Evolutionary conservation across 1,140 invertebrate genomes (phyloP).

Genomic region (Anastatus disparis): DNA sequence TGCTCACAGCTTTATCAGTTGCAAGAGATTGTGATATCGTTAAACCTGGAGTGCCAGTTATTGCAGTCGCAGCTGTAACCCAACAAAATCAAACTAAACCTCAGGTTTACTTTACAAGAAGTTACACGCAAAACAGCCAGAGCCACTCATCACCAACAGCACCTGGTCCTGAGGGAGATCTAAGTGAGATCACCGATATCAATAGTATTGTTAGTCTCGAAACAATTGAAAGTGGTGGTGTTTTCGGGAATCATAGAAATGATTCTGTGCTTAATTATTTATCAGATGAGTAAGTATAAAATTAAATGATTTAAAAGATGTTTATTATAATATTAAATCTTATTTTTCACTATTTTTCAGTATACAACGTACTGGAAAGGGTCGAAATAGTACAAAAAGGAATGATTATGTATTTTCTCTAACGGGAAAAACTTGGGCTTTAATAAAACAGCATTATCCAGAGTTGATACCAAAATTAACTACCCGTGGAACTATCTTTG

Average conservation of each 20-base stretch:
- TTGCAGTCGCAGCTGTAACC: constrained; percentile 72
- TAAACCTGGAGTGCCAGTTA: constrained; percentile 77
- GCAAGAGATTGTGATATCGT: constrained; percentile 91
- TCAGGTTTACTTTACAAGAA: constrained; percentile 62
- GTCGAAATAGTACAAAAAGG: constrained; percentile 21
- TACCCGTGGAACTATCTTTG: constrained; percentile 87
- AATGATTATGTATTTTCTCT: constrained; percentile 75
- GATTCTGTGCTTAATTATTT: constrained; percentile 58
- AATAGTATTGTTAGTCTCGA: constrained; percentile 72
- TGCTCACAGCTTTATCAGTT: constrained; percentile 92
- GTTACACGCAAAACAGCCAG: constrained; percentile 45
- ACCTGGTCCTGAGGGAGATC: constrained; percentile 52
- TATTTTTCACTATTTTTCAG: constrained; percentile 49
- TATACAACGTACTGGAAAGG: constrained; percentile 46
- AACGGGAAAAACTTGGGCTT: constrained; percentile 79
- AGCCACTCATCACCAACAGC: constrained; percentile 61
- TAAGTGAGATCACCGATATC: constrained; percentile 62
- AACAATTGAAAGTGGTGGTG: constrained; percentile 68
- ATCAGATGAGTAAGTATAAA: constrained; percentile 57
- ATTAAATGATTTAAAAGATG: background rate
- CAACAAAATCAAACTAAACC: constrained; percentile 62
- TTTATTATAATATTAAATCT: background rate
- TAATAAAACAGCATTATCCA: constrained; percentile 75
- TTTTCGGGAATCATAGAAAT: constrained; percentile 51
- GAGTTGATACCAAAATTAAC: constrained; percentile 77